Evolutionary conservation across 2,113 vertebrate genomes (phyloP), one percentile per base, ranked within the genome.

Genomic region (Crotophaga sulcirostris): DNA sequence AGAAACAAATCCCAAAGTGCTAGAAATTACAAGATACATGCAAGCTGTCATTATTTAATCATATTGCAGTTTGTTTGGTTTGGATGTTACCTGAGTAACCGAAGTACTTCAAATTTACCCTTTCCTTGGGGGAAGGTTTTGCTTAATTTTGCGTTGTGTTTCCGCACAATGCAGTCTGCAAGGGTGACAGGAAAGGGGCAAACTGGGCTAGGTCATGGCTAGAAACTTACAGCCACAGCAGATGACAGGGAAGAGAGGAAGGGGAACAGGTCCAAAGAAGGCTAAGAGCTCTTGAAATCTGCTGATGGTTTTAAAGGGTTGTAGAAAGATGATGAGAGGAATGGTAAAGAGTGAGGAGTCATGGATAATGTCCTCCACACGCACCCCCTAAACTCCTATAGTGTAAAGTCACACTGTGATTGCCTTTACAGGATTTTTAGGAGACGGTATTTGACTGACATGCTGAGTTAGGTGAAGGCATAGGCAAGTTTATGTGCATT

Each of bases 41-140:
- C 63, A 74, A 80, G 52, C 34, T 95, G 70, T 91, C 78, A 91
- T 79, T 24, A 59, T 94, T 93, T 80, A 76, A 74, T 95, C 67
- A 45, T 77, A 3, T 10, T 83, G 63, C 42, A 51, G 77, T 87
- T 94, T 83, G 51, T 79, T 93, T 93, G 28, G 51, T 91, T 91
- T 87, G 51, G 42, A 34, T 80, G 63, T 79, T 90, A 84, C 25
- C 36, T 1, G 3, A 91, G 20, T 73, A 83, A 68, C 51, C n/a
- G 31, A 28, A 70, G 33, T 80, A 74, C 78, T 90, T 87, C 52
- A 55, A 38, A 90, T 79, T 73, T 83, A 49, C 78, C 40, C 58
- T 76, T 78, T 56, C 49, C 70, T 7, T 69, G n/a, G 25, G 29
- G 47, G 62, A 40, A 76, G 23, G 17, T 83, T 77, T 85, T 55